Base-by-base conservation (phyloP, 1,140 invertebrate species). In the Orius insidiosus region DNA sequence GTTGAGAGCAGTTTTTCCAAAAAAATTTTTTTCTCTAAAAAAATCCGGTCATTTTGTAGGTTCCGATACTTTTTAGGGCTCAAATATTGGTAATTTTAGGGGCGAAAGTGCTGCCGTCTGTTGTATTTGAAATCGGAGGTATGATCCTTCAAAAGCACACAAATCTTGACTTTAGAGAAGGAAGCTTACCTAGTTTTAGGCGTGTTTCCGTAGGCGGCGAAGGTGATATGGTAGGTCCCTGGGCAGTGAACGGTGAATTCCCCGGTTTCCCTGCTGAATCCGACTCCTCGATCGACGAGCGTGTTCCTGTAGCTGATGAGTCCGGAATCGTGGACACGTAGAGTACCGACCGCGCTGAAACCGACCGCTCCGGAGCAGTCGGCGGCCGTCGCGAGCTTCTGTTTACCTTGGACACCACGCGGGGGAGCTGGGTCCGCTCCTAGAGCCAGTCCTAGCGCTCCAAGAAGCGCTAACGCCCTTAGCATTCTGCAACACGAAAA, bases 211-310 rank as follows among this genome's bases (percentile, higher is more conserved):
- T 35, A 66, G 47, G 61, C 65, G 11, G 63, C 60, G 50, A 68
- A 68, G 30, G 63, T 63, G 53, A 70, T 67, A 48, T 68, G 67
- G 47, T 70, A 69, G 7, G 67, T 57, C 24, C 67, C 68, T 10
- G 68, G 66, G 52, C 68, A 70, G 50, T 67, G 63, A 1, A 63
- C 63, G 16, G 64, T 67, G 53, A 70, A 70, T 19, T 64, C 63
- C 16, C 68, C 67, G 5, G 64, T 64, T 43, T 67, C 59, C 2
- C 60, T 55, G 19, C 58, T 59, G 51, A 68, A 70, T 32, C 65
- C 67, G 13, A 69, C 63, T 35, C 65, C 65, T 49, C 64, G 60
- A 55, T 70, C 65, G 3, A 67, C 54, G n/a, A 59, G 47, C 0
- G 54, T 49, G 7, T 35, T 46, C 45, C 50, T 50, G 43, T 57